These are phyloP conservation scores for Arrhamphus sclerolepis DNA, from an alignment of 2,797 vertebrate species.

Conservation along the genomic window DNA sequence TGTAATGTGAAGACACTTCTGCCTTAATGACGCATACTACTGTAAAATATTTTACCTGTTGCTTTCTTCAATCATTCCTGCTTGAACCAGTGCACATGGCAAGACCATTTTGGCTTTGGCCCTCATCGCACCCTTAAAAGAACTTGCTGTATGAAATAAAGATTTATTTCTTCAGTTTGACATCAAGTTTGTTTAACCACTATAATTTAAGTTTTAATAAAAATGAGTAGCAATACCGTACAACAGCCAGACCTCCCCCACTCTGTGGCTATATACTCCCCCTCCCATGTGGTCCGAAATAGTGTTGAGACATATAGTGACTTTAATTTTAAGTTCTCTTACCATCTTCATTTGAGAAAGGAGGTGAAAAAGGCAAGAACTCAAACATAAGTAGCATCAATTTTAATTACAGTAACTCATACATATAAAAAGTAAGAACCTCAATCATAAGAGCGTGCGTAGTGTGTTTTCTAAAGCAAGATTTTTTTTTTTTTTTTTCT, in stretches of 20 bases:
- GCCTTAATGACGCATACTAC: constrained; percentile 57
- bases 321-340: background rate
- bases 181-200: background rate
- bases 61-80: constrained; percentile 32
- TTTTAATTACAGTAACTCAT: constrained; percentile 82
- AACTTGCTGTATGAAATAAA: constrained; percentile 74
- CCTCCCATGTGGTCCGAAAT: too few relatives aligned
- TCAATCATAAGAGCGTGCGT: constrained; percentile 70
- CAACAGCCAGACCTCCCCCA: too few relatives aligned
- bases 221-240: too few relatives aligned
- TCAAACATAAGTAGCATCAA: constrained; percentile 44
- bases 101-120: constrained; percentile 24
- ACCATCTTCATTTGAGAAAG: background rate
- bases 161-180: constrained; percentile 71
- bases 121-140: constrained; percentile 28
- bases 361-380: background rate
- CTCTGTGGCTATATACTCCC: too few relatives aligned
- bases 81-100: constrained; percentile 32
- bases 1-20: constrained; percentile 41
- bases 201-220: too few relatives aligned
- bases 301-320: too few relatives aligned
- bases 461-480: constrained; percentile 68
- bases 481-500: constrained; percentile 13
- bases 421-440: constrained; percentile 78
- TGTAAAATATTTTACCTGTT: constrained; percentile 32